Evolutionary conservation across 2,797 vertebrate species (phyloP).

Genomic region (Melanogrammus aeglefinus): DNA sequence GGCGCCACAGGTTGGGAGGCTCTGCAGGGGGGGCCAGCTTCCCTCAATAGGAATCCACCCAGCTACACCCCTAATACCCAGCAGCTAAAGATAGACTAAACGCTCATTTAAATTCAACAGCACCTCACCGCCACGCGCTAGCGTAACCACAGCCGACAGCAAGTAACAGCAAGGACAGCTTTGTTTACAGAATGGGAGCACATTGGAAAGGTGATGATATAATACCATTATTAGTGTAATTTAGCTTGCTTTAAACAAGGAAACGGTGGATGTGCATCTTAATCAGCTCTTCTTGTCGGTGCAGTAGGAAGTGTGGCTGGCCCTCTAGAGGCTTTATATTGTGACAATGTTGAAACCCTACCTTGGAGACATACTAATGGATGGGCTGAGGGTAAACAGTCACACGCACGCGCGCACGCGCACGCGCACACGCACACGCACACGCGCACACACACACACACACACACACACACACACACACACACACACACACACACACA

Average conservation of each 20-base stretch:
- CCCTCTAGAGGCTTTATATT: not conserved
- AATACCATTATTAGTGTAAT: slow-evolving; percentile 61
- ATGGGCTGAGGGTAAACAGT: not conserved
- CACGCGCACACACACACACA: slow-evolving; percentile 8
- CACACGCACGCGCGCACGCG: slow-evolving; percentile 6
- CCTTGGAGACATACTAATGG: not conserved
- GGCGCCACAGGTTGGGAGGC: slow-evolving; percentile 39
- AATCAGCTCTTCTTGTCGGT: not conserved
- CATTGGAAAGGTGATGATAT: slow-evolving; percentile 55
- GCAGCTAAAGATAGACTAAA: slow-evolving; percentile 28
- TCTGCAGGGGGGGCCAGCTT: slow-evolving; percentile 44
- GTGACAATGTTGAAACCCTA: not conserved
- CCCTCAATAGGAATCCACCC: slow-evolving; percentile 45
- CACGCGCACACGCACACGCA: slow-evolving; percentile 7
- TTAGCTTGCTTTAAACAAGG: slow-evolving; percentile 49
- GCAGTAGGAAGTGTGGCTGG: not conserved
- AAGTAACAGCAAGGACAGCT: slow-evolving; percentile 51
- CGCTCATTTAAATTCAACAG: slow-evolving; percentile 56
- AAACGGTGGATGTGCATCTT: slow-evolving; percentile 1
- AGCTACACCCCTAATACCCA: slow-evolving; percentile 50
- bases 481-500: not conserved
- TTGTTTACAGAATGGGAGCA: slow-evolving; percentile 53
- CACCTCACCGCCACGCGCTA: slow-evolving; percentile 34
- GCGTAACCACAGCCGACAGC: slow-evolving; percentile 30
- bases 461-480: slow-evolving; percentile 9